phyloP scores from a whole-genome alignment of 2,888 invertebrate genomes.

The Pterostichus madidus region DNA sequence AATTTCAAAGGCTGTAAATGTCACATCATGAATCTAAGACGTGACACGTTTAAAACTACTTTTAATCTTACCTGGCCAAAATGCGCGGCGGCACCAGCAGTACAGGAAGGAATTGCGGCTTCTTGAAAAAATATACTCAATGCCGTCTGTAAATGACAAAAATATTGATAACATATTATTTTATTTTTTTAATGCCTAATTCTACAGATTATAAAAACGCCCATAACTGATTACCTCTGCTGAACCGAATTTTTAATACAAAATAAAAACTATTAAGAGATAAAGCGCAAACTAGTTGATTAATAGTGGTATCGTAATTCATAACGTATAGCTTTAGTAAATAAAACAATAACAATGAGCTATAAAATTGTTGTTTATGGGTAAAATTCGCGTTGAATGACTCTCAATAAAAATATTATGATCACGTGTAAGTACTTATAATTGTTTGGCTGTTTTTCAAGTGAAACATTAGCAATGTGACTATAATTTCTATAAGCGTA shows the following conservation, averaged over 20 bases:
- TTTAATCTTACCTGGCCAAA: constrained; percentile 83
- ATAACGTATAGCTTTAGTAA: constrained; percentile 3
- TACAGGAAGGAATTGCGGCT: constrained; percentile 89
- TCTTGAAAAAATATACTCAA: constrained; percentile 98
- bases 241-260: constrained; percentile 1
- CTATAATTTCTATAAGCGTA: not conserved
- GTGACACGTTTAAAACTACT: constrained; percentile 37
- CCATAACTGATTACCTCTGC: constrained; percentile 40
- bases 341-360: constrained; percentile 48
- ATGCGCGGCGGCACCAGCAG: constrained; percentile 87
- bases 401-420: constrained; percentile 66
- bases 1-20: constrained; percentile 54
- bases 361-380: constrained; percentile 27
- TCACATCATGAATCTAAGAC: constrained; percentile 45
- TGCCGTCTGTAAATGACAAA: constrained; percentile 86
- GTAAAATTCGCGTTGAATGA: constrained; percentile 63
- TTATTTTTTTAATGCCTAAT: constrained; percentile 10
- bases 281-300: not conserved
- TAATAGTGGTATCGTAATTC: constrained; percentile 7
- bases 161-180: constrained; percentile 14
- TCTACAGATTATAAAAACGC: constrained; percentile 33
- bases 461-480: not conserved
- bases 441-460: not conserved
- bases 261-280: constrained; percentile 20
- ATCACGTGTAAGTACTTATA: constrained; percentile 58